Percentiles rank a stretch among this genome's conserved stretches.
phyloP scores from a whole-genome alignment of 2,888 invertebrate species.

The Podotricha telesiphe region DNA sequence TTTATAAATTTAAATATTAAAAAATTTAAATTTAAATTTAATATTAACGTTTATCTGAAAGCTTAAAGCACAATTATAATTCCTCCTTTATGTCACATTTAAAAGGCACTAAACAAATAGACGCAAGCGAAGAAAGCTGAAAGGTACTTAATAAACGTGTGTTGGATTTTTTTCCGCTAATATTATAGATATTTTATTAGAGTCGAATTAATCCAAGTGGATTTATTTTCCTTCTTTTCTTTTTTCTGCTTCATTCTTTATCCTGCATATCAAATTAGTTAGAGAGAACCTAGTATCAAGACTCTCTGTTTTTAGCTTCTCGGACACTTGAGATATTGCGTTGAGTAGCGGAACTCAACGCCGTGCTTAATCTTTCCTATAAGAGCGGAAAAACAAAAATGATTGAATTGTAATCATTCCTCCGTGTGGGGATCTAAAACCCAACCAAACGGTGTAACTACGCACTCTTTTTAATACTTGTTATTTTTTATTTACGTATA shows the following conservation, averaged over 20 bases:
- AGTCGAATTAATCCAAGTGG: neutral
- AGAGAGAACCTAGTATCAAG: neutral
- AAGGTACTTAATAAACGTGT: neutral
- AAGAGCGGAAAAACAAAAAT: too few species aligned
- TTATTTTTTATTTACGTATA: too few species aligned
- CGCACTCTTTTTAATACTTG: too few species aligned
- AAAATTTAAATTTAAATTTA: too few species aligned
- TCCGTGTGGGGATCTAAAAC: neutral
- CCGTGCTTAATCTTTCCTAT: neutral
- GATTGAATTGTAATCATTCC: neutral
- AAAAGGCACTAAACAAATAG: slow-evolving; percentile 13
- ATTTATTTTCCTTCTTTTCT: neutral
- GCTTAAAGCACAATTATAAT: slow-evolving; percentile 5
- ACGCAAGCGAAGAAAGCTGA: neutral
- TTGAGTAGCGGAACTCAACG: neutral
- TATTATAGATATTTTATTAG: neutral
- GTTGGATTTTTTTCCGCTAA: neutral
- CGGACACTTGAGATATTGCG: neutral
- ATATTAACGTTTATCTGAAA: neutral
- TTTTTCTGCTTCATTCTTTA: neutral
- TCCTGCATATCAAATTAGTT: neutral
- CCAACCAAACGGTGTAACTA: neutral
- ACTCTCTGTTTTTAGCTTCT: neutral
- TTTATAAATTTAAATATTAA: neutral
- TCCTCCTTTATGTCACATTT: slow-evolving; percentile 10